Evolutionary conservation across 2,797 vertebrate species (phyloP).

Genomic region (Sebastolobus alascanus): DNA sequence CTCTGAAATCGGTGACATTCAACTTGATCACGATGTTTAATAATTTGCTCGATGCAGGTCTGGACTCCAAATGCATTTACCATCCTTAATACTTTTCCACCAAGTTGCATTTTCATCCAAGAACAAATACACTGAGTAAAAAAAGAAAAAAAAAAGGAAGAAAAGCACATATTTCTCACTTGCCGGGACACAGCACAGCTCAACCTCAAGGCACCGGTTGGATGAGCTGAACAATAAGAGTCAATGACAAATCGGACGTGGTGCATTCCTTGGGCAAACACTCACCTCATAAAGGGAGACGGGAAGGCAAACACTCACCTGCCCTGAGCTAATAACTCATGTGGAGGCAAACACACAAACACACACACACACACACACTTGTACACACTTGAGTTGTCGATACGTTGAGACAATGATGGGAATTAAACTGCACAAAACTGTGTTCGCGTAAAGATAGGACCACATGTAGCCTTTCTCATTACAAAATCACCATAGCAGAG

Average conservation of each 20-base stretch:
- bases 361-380: constrained; percentile 36
- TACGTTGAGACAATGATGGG: constrained; percentile 49
- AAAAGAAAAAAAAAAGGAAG: constrained; percentile 21
- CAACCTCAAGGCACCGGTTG: constrained; percentile 64
- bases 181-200: constrained; percentile 59
- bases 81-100: constrained; percentile 43
- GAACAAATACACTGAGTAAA: constrained; percentile 45
- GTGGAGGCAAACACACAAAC: constrained; percentile 49
- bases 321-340: constrained; percentile 77
- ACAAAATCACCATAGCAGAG: constrained; percentile 7
- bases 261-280: constrained; percentile 81
- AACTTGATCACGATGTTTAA: constrained; percentile 22
- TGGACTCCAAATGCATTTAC: constrained; percentile 13
- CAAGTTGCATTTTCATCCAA: constrained; percentile 43
- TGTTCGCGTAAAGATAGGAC: neutral
- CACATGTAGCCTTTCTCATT: constrained; percentile 5
- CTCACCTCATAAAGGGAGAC: constrained; percentile 76
- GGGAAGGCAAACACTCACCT: constrained; percentile 83
- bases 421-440: constrained; percentile 31
- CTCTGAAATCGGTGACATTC: constrained; percentile 22
- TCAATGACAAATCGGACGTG: constrained; percentile 80
- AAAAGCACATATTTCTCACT: constrained; percentile 69
- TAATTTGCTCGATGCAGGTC: neutral
- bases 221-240: constrained; percentile 75
- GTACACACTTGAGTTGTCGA: constrained; percentile 45